A percentile compares a stretch with the other conserved stretches of the same genome.
Evolutionary conservation across 1,140 invertebrate species (phyloP).

Genomic region (Microplitis demolitor): DNA sequence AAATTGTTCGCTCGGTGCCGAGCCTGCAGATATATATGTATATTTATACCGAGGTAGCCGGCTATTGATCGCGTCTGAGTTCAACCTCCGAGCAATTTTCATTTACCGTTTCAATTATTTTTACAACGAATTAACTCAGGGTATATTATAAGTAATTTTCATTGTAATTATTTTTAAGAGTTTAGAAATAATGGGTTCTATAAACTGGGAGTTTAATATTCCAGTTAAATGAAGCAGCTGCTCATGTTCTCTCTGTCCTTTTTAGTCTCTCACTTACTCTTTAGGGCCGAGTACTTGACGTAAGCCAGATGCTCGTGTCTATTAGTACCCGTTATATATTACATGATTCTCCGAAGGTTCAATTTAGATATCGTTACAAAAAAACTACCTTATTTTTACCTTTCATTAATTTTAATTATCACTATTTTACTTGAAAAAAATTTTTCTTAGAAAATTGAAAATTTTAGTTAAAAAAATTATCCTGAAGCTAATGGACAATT

Average conservation of each 20-base stretch:
- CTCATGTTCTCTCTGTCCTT: neutral
- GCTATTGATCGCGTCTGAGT: constrained; percentile 16
- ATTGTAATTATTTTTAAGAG: no score
- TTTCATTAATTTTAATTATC: neutral
- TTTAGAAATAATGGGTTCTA: neutral
- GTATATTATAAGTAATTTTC: no score
- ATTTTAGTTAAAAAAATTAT: no score
- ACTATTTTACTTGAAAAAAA: neutral
- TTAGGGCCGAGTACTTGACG: neutral
- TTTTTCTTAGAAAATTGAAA: neutral
- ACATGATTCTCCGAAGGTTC: neutral
- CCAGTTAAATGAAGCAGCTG: neutral
- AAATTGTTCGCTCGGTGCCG: neutral
- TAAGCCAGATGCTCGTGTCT: constrained; percentile 15
- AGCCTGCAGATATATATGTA: neutral
- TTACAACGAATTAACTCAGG: no score
- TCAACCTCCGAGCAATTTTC: neutral
- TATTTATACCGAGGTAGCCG: constrained; percentile 3
- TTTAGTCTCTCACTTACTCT: neutral
- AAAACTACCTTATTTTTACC: neutral
- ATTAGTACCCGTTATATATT: neutral
- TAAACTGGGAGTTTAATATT: neutral
- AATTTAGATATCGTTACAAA: neutral
- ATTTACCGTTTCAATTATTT: neutral
- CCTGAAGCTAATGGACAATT: no score